Evolutionary conservation across 2,797 vertebrate species (phyloP), one percentile per base, ranked within the genome.

Genomic region (Aldrovandia affinis): DNA sequence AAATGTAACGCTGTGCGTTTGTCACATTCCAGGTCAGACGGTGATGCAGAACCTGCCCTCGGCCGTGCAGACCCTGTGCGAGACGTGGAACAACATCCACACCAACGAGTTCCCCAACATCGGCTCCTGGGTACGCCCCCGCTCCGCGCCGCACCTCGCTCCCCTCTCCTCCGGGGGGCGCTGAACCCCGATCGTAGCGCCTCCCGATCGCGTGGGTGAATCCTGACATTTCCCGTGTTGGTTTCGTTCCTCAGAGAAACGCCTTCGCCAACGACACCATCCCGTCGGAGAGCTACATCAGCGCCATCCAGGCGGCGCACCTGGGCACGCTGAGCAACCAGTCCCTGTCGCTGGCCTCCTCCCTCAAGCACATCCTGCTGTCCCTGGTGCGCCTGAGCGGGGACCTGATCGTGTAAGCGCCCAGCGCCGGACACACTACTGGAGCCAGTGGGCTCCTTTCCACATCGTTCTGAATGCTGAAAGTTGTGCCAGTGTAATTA

Each of bases 21-120:
- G 25, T 44, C 25, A 0, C 84, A n/a, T n/a, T n/a, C 78, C 90
- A 99, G 98, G 97, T 81, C 96, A 96, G 1, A 81, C 94, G 0
- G 95, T 99, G 42, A 96, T 99, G 92, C 98, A 98, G 95, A 99
- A 98, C 91, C 90, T 99, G 28, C 98, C 98, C 0, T 96, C 97
- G 0, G 94, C 96, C 5, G 96, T 99, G 44, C 98, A 99, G 92
- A 93, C 96, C 0, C 90, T 98, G 39, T 99, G 98, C 83, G 98
- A 99, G 75, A 97, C 97, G 0, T 99, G 98, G 98, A 99, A 97
- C 91, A 96, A 93, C 90, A 96, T 99, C 89, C 96, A 97, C 87
- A 99, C 98, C 86, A 99, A 97, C 36, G 98, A 99, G 88, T 99
- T 99, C 87, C 98, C 98, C 63, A 99, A 98, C 92, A 97, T 99